Base-by-base conservation (phyloP, 2,113 vertebrate species). In the Collichthys lucidus region DNA sequence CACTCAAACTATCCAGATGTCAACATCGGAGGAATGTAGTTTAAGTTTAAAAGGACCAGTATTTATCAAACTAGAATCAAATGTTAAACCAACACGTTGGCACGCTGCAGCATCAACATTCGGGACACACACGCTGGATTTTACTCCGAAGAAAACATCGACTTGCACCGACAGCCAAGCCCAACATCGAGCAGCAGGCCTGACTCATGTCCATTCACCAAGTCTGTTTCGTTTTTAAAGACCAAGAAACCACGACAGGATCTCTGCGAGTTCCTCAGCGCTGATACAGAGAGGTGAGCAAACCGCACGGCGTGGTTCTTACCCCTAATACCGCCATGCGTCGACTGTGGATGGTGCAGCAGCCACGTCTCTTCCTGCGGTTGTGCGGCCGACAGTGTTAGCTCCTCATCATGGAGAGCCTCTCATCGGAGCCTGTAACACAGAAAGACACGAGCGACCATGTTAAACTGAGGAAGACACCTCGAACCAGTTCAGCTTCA, bases 301-400 rank as follows among this genome's bases (percentile, higher is more conserved):
- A 40, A 62, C 1, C n/a, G 1, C 8, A n/a, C 9, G 16, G 19
- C 1, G 57, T 2, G 4, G 22, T 1, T 24, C 93, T 92, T 75
- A 95, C 94, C 93, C 93, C 94, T 91, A 94, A 87, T 78, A 94
- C 92, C 92, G 94, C 93, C 94, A 95, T 95, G 92, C 92, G 91
- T 93, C 74, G 82, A 77, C 92, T 88, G 92, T 89, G 89, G 88
- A 57, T 90, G 89, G 88, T 74, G 84, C 86, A 79, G 88, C 87
- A 59, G 89, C 92, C 94, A 90, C 92, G 90, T 86, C 81, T 92
- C 72, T 90, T 93, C 90, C 84, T 92, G 91, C 73, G 55, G 80
- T 82, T 79, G 89, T 87, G 81, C 73, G 63, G 80, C 90, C 70
- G 66, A 75, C 64, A 52, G 80, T 65, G 92, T 94, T 94, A 94